Percentiles rank a stretch among this genome's conserved stretches.
These are phyloP conservation scores for Podarcis muralis DNA, from an alignment of 2,113 vertebrate genomes.

Conservation along the genomic window DNA sequence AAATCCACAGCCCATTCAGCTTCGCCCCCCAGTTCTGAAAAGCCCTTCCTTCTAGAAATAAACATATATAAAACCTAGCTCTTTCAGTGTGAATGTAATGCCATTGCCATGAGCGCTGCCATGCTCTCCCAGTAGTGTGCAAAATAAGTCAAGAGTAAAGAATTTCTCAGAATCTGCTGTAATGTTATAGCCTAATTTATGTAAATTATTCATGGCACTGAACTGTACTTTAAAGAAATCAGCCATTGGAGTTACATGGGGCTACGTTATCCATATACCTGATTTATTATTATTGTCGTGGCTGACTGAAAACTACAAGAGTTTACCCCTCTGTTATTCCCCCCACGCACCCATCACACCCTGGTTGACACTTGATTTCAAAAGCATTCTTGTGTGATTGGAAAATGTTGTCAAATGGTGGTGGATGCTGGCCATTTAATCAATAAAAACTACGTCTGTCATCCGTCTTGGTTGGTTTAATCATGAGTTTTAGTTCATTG, in stretches of 20 bases:
- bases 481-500: background rate
- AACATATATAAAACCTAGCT: background rate
- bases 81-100: background rate
- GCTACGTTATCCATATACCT: background rate
- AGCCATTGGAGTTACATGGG: background rate
- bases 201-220: constrained; percentile 53
- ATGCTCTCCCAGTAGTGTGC: background rate
- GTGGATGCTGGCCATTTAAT: background rate
- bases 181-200: constrained; percentile 55
- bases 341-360: too few species aligned
- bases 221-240: constrained; percentile 46
- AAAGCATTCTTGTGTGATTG: background rate
- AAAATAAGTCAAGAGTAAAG: background rate
- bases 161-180: constrained; percentile 53
- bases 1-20: background rate
- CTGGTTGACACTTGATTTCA: background rate
- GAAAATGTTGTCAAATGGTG: background rate
- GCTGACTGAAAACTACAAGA: background rate
- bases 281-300: background rate
- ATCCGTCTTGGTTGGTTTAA: background rate
- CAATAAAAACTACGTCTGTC: background rate
- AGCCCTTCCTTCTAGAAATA: background rate
- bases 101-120: background rate
- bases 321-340: background rate
- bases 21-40: constrained; percentile 43